Percentiles rank a stretch among this genome's conserved stretches.
Conservation (phyloP, 2,888 invertebrate species). For the Nycteola revayana region DNA sequence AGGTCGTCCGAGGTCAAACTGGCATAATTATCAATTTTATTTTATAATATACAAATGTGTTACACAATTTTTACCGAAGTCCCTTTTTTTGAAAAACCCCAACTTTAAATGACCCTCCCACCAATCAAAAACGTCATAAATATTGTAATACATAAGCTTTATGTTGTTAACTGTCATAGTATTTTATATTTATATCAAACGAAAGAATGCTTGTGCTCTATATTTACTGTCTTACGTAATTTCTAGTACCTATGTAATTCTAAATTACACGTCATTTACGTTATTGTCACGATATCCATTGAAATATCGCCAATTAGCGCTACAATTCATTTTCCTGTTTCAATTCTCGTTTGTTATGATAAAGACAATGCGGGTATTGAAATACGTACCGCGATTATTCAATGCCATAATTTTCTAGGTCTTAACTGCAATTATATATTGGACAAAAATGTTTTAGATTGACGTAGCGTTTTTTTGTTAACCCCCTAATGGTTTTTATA, state of each 20-base stretch:
- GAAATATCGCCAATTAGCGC: slow-evolving; percentile 27
- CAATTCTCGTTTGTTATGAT: slow-evolving; percentile 27
- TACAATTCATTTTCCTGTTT: slow-evolving; percentile 36
- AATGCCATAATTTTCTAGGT: not conserved
- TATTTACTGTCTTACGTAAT: slow-evolving; percentile 22
- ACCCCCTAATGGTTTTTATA: too few relatives aligned
- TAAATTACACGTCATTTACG: slow-evolving; percentile 15
- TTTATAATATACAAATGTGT: too few relatives aligned
- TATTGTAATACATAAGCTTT: slow-evolving; percentile 38
- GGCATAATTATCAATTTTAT: too few relatives aligned
- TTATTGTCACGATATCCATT: slow-evolving; percentile 21
- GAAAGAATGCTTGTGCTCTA: slow-evolving; percentile 49
- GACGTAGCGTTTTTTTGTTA: too few relatives aligned
- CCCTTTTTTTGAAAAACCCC: too few relatives aligned
- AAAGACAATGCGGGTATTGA: slow-evolving; percentile 33
- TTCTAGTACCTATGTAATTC: slow-evolving; percentile 13
- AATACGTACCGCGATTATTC: slow-evolving; percentile 7
- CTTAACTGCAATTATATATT: too few relatives aligned
- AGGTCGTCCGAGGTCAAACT: too few relatives aligned
- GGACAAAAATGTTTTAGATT: too few relatives aligned
- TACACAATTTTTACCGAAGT: too few relatives aligned
- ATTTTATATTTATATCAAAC: slow-evolving; percentile 34
- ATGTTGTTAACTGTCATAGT: slow-evolving; percentile 52
- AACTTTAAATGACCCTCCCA: too few relatives aligned
- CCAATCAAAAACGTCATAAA: too few relatives aligned